Base-by-base conservation (phyloP, 2,797 vertebrate species). In the Catostomus latipinnis region DNA sequence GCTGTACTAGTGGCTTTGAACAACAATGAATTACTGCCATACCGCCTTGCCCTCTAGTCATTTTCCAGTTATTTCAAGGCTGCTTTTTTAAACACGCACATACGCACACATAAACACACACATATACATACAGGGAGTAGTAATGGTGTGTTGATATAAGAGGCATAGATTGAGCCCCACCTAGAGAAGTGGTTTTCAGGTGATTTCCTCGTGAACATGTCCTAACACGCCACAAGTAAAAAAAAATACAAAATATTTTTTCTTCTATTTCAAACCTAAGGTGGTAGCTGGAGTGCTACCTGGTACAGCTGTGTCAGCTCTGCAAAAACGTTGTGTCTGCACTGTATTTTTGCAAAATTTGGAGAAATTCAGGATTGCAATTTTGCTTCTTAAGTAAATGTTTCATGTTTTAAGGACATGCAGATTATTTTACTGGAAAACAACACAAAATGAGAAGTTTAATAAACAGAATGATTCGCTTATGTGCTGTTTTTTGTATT, bases 151-250 rank as follows among this genome's bases (percentile, higher is more conserved):
- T 34, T 83, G 84, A 71, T 85, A 80, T 9, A 50, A 54, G 85
- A 87, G 84, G 84, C 89, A 14, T 22, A 6, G 43, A 60, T 86
- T 71, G 74, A 88, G 88, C 84, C 81, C 88, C 86, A 72, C 89
- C 85, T 68, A 60, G 68, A 80, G 88, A 90, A 82, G 87, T 34
- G 81, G 85, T 4, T 2, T 71, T 76, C 50, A 76, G 61, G 54
- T 76, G 72, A 78, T 89, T 87, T 90, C 86, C 83, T 81, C 76
- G 71, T 71, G 76, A 83, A 84, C 91, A 86, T 88, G 91, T 91
- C 84, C 58, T 22, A 80, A 88, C 91, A 90, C 87, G 78, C 83
- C 12, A 4, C 18, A 1, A 6, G n/a, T 49, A 16, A 56, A 22
- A 54, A 34, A 34, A 3, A 34, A 3, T 18, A 18, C 16, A 34